These are phyloP conservation scores for Echinometra lucunter DNA, from an alignment of 53 echinoderm and acorn worm species.

Conservation along the genomic window DNA sequence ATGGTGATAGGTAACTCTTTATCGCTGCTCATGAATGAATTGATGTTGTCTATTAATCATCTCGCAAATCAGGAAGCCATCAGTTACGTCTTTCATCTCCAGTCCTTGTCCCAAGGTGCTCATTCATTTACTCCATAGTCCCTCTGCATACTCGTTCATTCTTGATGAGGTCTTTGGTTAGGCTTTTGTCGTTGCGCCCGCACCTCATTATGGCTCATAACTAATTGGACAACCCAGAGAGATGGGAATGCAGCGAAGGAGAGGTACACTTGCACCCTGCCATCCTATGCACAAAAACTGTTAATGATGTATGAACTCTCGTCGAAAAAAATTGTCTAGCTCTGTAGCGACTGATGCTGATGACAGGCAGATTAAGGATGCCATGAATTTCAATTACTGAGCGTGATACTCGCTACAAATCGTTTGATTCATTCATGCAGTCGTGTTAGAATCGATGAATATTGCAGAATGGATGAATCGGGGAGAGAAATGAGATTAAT, in stretches of 20 bases:
- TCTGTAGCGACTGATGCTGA: background rate
- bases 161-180: slow-evolving; percentile 57
- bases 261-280: slow-evolving; percentile 58
- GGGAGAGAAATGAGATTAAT: background rate
- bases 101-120: slow-evolving; percentile 56
- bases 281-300: slow-evolving; percentile 40
- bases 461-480: slow-evolving; percentile 20
- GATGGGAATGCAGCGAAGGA: slow-evolving; percentile 27
- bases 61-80: slow-evolving; percentile 61
- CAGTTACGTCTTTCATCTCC: slow-evolving; percentile 58
- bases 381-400: slow-evolving; percentile 65
- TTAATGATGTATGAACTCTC: slow-evolving; percentile 69
- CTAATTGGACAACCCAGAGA: slow-evolving; percentile 39
- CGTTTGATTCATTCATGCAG: slow-evolving; percentile 33
- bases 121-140: slow-evolving; percentile 53
- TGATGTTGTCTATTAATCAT: slow-evolving; percentile 62
- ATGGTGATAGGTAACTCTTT: background rate
- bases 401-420: slow-evolving; percentile 32
- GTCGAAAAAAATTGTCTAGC: slow-evolving; percentile 13
- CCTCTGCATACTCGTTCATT: background rate
- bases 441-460: slow-evolving; percentile 38
- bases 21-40: slow-evolving; percentile 53
- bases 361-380: slow-evolving; percentile 38
- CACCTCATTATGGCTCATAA: slow-evolving; percentile 38
- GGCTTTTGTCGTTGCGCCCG: slow-evolving; percentile 21